phyloP scores from a whole-genome alignment of 2,888 invertebrate species.

The Luffia ferchaultella region DNA sequence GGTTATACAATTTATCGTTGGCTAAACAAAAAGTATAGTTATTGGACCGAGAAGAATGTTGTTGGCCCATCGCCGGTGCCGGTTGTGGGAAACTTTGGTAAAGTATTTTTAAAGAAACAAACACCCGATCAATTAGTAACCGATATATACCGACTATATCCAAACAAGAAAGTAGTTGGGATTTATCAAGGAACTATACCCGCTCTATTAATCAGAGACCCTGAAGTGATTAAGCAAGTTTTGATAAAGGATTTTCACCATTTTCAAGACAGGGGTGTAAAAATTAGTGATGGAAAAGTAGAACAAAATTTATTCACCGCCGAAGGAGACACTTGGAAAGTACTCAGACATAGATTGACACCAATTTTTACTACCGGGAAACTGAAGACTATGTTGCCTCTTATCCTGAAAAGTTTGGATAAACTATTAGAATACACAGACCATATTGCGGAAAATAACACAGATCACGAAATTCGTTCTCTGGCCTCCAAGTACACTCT shows the following conservation, averaged over 20 bases:
- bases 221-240: conserved; percentile 3
- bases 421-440: not conserved
- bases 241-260: conserved; percentile 5
- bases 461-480: not conserved
- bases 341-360: conserved; percentile 2
- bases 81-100: conserved; percentile 19
- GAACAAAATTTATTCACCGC: conserved; percentile 2
- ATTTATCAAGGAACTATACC: conserved; percentile 7
- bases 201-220: conserved; percentile 6
- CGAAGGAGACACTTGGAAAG: conserved; percentile 3
- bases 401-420: not conserved
- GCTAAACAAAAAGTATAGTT: conserved; percentile 14
- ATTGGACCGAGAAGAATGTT: conserved; percentile 19
- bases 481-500: not conserved
- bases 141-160: conserved; percentile 2
- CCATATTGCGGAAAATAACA: not conserved
- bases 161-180: conserved; percentile 10
- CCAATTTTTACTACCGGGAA: conserved; percentile 3
- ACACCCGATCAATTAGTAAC: not conserved
- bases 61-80: conserved; percentile 18
- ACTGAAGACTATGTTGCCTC: conserved; percentile 3
- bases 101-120: conserved; percentile 13
- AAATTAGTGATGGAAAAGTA: not conserved
- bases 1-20: not conserved
- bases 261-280: conserved; percentile 1